A percentile compares a stretch with the other conserved stretches of the same genome.
phyloP scores from a whole-genome alignment of 2,888 invertebrate species.

The Temnothorax unifasciatus region DNA sequence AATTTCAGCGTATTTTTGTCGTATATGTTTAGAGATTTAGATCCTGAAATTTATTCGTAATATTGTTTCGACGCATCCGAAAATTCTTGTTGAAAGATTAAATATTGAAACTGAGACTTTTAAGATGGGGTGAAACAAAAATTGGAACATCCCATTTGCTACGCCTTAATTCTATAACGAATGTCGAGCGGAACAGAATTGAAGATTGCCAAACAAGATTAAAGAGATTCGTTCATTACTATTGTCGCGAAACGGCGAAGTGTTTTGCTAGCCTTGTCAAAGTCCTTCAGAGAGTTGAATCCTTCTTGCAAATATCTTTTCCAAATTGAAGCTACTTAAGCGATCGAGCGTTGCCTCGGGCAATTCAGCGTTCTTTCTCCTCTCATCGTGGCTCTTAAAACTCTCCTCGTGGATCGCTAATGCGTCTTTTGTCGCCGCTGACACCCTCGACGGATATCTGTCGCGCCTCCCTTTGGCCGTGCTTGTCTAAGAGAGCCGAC shows the following conservation, averaged over 20 bases:
- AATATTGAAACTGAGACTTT: not conserved
- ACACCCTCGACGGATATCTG: conserved; percentile 32
- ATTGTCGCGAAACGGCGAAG: too few relatives aligned
- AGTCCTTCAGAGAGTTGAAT: not conserved
- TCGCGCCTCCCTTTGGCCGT: conserved; percentile 37
- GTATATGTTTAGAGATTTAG: not conserved
- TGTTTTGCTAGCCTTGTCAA: not conserved
- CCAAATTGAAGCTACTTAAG: not conserved
- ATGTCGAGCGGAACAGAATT: not conserved
- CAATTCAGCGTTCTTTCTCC: conserved; percentile 35
- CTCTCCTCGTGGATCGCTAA: conserved; percentile 57
- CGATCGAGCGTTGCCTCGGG: conserved; percentile 30
- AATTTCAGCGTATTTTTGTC: not conserved
- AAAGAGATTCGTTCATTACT: not conserved
- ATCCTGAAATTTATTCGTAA: not conserved
- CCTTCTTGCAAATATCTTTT: not conserved
- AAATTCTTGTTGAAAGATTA: not conserved
- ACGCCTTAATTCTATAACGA: not conserved
- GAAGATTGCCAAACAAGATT: not conserved
- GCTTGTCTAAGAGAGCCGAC: conserved; percentile 64
- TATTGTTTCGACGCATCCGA: not conserved
- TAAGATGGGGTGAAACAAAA: not conserved
- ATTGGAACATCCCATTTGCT: not conserved
- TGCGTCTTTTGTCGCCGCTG: conserved; percentile 49
- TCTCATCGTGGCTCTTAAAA: not conserved